Evolutionary conservation across 30 jellyfish, hydroid and myxozoan genomes (phyloP), one percentile per base, ranked within the genome.

Genomic region (Pseudorhiza aurosa): DNA sequence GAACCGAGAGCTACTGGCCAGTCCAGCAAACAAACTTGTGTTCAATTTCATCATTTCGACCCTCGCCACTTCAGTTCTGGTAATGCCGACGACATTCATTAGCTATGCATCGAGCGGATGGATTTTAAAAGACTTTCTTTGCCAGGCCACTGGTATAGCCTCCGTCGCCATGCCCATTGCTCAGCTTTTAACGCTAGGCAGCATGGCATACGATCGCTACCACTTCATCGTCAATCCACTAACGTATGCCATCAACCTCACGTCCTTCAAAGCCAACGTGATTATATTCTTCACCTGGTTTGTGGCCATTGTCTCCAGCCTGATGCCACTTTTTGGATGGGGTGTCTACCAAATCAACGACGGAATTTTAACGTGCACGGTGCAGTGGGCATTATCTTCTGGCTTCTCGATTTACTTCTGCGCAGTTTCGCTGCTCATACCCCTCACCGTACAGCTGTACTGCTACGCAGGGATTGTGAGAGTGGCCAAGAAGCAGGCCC

Each of bases 261-360:
- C 96, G 2, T 37, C 81, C 6, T 70, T 77, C 27, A 76, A 76
- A 57, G 82, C 77, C 10, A 75, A 77, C 35, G 88, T 77, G 8
- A 42, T 77, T 1, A 43, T 87, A 19, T 76, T 76, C 47, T 77
- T 70, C 65, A 57, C 45, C 31, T 87, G 96, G 96, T 44, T 87
- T 35, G 44, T 44, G 15, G 43, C 87, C 10, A 75, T 87, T 37
- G 70, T 76, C 27, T 45, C 92, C 10, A 84, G 92, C 70, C 74
- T 82, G 26, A 46, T 88, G 88, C 97, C 95, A 28, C 60, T 88
- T 24, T 81, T 88, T 45, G 97, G 93, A 22, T 81, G 91, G 91
- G 87, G 87, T 8, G 49, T 29, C 0, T 87, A 72, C 42, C 50
- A 21, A 26, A 53, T 35, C 58, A 76, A 77, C 71, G 21, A 9